Evolutionary conservation across 2,113 vertebrate genomes (phyloP), one percentile per base, ranked within the genome.

Genomic region (Taurulus bubalis): DNA sequence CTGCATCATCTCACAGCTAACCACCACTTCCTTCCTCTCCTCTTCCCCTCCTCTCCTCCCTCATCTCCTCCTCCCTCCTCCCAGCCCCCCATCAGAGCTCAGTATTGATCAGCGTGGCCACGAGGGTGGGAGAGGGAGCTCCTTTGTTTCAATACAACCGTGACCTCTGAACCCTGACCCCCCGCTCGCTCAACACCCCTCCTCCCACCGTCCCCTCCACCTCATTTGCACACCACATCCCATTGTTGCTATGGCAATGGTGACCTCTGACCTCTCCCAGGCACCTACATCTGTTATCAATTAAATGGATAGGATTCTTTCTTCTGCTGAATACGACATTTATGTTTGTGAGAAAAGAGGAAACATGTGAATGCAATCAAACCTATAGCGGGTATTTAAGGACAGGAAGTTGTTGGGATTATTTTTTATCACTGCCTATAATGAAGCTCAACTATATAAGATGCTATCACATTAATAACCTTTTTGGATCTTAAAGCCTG

Each of bases 221-320:
- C 86, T 85, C 70, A 81, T 84, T 90, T 85, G 67, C 89, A 86
- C 85, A 85, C 83, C 85, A 80, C 79, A 90, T 81, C 88, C 80
- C 2, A 79, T 83, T 80, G 92, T 91, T 94, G 85, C 94, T 40
- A 91, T 91, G 91, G 92, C 92, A 83, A 89, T 86, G 77, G 83
- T 83, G 89, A 95, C 94, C 95, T 91, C 91, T 93, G 94, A 94
- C 94, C 95, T 88, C 83, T 82, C n/a, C 79, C 71, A 51, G 90
- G 87, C 84, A 85, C 90, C 93, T 94, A 93, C 96, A 96, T 94
- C 95, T 96, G 95, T 92, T 92, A 81, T 94, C 93, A 93, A 90
- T 94, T 94, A 94, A 85, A 93, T 1, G 11, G 49, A 92, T 90
- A 91, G 93, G 88, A 94, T 81, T 66, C 20, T 32, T 89, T 90